Conservation (phyloP, 1,140 invertebrate genomes). For the Batillaria attramentaria region DNA sequence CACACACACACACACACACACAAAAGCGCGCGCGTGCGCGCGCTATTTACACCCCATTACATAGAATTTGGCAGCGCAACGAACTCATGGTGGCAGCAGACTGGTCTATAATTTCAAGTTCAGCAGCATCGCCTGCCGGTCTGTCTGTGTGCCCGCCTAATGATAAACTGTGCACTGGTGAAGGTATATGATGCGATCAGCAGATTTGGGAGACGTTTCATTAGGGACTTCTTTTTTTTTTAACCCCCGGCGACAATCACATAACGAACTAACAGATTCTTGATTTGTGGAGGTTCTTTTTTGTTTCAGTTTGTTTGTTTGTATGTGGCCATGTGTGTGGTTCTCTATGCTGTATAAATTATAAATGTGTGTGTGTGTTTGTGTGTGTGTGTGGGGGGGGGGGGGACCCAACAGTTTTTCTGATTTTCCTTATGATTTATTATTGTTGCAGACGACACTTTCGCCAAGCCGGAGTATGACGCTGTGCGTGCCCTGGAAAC, state of each 20-base stretch:
- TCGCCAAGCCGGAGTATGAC: neutral
- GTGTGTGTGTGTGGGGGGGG: neutral
- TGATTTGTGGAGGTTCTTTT: neutral
- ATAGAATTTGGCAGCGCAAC: no score
- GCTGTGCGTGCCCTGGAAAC: slow-evolving; percentile 27
- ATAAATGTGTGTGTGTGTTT: neutral
- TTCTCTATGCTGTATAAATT: neutral
- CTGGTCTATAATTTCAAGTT: no score
- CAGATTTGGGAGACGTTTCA: no score
- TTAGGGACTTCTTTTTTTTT: neutral
- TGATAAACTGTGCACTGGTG: no score
- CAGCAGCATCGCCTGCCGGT: no score
- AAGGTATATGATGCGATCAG: no score
- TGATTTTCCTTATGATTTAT: neutral
- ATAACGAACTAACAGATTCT: neutral
- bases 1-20: slow-evolving; percentile 14
- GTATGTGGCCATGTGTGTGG: neutral
- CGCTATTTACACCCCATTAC: neutral
- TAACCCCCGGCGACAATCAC: neutral
- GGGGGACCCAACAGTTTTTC: neutral
- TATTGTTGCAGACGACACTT: slow-evolving; percentile 18
- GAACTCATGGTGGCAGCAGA: no score
- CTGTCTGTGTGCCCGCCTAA: neutral
- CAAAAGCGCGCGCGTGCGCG: neutral
- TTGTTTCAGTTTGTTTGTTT: neutral